Evolutionary conservation across 2,888 invertebrate species (phyloP).

Genomic region (Dioctria linearis): DNA sequence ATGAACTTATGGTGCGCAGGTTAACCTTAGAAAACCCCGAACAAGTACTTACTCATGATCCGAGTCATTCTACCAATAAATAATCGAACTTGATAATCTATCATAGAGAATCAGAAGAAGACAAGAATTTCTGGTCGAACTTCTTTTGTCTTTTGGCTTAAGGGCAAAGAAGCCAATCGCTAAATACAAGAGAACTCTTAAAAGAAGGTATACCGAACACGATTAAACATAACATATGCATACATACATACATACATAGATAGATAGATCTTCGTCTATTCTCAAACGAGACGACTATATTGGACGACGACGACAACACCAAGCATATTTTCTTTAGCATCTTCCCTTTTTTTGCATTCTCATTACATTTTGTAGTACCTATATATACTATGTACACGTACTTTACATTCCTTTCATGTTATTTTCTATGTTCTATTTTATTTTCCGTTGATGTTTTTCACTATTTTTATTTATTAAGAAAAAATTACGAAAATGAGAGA

Average conservation of each 20-base stretch:
- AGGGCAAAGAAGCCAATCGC: constrained; percentile 53
- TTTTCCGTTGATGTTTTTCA: constrained; percentile 8
- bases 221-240: no score
- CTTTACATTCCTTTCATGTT: constrained; percentile 1
- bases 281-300: not conserved
- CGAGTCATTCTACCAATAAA: constrained; percentile 55
- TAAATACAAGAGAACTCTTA: constrained; percentile 35
- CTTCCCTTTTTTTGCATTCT: constrained; percentile 29
- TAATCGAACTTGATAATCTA: constrained; percentile 58
- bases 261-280: no score
- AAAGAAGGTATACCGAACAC: constrained; percentile 27
- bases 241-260: no score
- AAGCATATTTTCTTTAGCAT: constrained; percentile 19
- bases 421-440: constrained; percentile 10
- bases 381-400: no score
- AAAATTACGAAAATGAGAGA: constrained; percentile 42
- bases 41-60: constrained; percentile 50
- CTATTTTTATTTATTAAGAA: constrained; percentile 42
- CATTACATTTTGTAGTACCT: constrained; percentile 13
- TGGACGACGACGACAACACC: constrained; percentile 27
- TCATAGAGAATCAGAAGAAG: constrained; percentile 54
- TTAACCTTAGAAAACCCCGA: constrained; percentile 51
- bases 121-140: constrained; percentile 53
- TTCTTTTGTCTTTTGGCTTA: constrained; percentile 56
- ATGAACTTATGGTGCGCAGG: constrained; percentile 33